Evolutionary conservation across 2,797 vertebrate genomes (phyloP).

Genomic region (Gadopsis marmoratus): DNA sequence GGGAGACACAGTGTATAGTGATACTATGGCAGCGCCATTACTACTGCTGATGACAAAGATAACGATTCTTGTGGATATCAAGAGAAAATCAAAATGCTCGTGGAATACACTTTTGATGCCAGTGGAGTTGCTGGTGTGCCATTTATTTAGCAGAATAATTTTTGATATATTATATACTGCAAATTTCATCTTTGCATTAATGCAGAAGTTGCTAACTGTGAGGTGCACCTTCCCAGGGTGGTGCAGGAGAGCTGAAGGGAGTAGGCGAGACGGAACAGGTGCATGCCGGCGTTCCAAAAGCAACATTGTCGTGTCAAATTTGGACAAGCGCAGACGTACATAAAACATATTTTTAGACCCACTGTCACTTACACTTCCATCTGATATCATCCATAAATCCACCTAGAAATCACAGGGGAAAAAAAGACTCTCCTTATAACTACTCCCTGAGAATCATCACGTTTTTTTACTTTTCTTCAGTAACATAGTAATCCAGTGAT

Average conservation of each 20-base stretch:
- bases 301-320: too few relatives aligned
- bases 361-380: neutral
- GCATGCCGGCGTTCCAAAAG: too few relatives aligned
- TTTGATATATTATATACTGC: neutral
- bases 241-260: too few relatives aligned
- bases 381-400: neutral
- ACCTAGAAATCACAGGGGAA: too few relatives aligned
- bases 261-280: neutral
- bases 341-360: neutral
- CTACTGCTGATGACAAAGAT: slow-evolving; percentile 15
- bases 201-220: neutral
- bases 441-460: neutral
- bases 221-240: too few relatives aligned
- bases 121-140: neutral
- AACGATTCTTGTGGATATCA: neutral
- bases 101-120: too few relatives aligned
- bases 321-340: too few relatives aligned
- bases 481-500: neutral
- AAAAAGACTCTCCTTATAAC: neutral
- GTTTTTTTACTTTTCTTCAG: neutral
- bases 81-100: neutral
- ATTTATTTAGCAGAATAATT: neutral
- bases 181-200: neutral
- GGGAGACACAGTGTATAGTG: neutral
- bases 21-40: neutral